Conservation (phyloP, 2,888 invertebrate genomes). For the Thecophora atra region DNA sequence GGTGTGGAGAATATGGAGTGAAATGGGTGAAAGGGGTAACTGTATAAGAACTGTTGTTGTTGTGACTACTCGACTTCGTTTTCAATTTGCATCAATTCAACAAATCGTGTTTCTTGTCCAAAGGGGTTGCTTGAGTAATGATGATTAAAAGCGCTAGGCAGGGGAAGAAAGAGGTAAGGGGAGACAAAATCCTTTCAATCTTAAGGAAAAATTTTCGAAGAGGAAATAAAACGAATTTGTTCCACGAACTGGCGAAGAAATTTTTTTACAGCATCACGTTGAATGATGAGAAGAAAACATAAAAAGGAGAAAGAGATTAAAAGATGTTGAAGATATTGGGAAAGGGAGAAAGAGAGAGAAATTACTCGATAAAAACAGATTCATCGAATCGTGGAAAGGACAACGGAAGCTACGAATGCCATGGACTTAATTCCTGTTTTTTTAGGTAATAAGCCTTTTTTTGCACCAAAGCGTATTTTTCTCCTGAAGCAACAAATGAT, state of each 20-base stretch:
- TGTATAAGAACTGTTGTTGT: not conserved
- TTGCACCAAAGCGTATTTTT: too few relatives aligned
- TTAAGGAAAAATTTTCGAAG: not conserved
- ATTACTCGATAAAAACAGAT: too few relatives aligned
- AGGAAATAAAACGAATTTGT: not conserved
- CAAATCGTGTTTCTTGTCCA: conserved; percentile 20
- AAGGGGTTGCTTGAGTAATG: not conserved
- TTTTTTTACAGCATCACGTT: conserved; percentile 8
- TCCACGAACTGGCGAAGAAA: not conserved
- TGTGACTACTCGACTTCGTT: conserved; percentile 22
- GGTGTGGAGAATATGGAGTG: too few relatives aligned
- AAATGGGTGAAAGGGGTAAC: too few relatives aligned
- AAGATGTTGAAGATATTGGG: not conserved
- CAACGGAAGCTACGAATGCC: too few relatives aligned
- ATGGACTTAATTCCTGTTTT: too few relatives aligned
- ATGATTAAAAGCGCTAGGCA: not conserved
- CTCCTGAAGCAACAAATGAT: too few relatives aligned
- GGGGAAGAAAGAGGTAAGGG: not conserved
- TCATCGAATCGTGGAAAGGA: not conserved
- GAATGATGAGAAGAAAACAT: not conserved
- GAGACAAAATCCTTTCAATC: not conserved
- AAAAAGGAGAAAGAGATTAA: not conserved
- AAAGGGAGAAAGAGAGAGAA: conserved; percentile 5
- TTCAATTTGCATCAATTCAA: conserved; percentile 33
- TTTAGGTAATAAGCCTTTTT: too few relatives aligned